A percentile compares a stretch with the other conserved stretches of the same genome.
Conservation (phyloP, 2,797 vertebrate genomes). For the Otolemur crassicaudatus region DNA sequence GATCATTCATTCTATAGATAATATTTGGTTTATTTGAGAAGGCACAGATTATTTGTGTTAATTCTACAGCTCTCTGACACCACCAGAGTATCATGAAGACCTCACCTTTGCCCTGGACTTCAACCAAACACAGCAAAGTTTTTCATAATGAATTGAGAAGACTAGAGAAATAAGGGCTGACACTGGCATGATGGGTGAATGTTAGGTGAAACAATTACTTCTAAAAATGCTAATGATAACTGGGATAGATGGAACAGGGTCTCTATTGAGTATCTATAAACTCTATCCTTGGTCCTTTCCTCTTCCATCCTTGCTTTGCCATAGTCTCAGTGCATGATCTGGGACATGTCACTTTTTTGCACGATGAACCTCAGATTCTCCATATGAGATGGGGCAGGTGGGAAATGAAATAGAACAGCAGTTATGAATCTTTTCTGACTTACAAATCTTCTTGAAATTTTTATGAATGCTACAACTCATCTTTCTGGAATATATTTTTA, state of each 20-base stretch:
- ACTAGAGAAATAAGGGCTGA: background rate
- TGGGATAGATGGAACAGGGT: background rate
- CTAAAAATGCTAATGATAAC: background rate
- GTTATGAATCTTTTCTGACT: conserved; percentile 14
- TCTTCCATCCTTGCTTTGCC: background rate
- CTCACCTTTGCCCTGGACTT: background rate
- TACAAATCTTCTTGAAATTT: conserved; percentile 5
- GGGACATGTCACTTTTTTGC: background rate
- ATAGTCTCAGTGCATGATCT: background rate
- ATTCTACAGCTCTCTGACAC: background rate
- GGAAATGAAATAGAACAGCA: background rate
- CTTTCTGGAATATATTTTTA: background rate
- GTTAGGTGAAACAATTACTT: background rate
- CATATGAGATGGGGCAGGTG: background rate
- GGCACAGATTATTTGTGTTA: background rate
- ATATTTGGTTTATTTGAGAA: conserved; percentile 12
- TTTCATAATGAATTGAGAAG: background rate
- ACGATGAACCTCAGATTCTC: background rate
- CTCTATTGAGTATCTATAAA: background rate
- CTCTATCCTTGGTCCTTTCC: background rate
- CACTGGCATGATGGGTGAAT: background rate
- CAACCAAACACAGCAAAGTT: background rate
- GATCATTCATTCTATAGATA: background rate
- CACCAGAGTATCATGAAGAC: background rate
- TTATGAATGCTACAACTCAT: background rate